Evolutionary conservation across 92 coral and sea anemone genomes (phyloP).

Genomic region (Bergia puertoricense): DNA sequence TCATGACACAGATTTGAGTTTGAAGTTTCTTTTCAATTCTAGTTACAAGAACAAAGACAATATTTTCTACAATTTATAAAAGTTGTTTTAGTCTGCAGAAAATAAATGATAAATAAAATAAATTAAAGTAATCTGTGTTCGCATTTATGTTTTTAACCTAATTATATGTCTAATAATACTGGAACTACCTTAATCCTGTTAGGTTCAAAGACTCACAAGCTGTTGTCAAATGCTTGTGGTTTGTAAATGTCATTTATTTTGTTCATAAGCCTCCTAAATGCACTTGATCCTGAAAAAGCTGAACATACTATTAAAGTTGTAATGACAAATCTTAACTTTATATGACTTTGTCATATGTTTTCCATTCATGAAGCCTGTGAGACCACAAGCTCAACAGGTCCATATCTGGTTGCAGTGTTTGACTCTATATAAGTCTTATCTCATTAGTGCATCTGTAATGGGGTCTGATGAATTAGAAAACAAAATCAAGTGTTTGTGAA

Average conservation of each 20-base stretch:
- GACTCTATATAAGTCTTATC: background rate
- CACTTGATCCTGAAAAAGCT: background rate
- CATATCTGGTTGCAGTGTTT: background rate
- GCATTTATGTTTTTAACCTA: too few species aligned
- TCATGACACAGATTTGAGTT: background rate
- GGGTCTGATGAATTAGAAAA: background rate
- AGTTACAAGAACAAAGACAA: background rate
- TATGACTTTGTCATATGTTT: background rate
- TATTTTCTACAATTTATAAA: slow-evolving; percentile 2
- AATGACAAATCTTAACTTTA: background rate
- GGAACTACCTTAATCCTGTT: background rate
- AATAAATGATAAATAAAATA: background rate
- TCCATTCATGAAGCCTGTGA: background rate
- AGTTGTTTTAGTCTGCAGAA: background rate
- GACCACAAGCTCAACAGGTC: background rate
- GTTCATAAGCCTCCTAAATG: background rate
- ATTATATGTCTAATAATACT: too few species aligned
- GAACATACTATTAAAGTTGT: background rate
- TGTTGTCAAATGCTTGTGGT: background rate
- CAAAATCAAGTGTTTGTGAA: background rate
- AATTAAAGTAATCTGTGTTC: background rate
- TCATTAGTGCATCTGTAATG: background rate
- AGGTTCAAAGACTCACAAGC: background rate
- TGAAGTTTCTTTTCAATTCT: background rate
- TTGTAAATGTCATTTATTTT: background rate